Conservation (phyloP, 2,113 vertebrate species). For the Mobula birostris region DNA sequence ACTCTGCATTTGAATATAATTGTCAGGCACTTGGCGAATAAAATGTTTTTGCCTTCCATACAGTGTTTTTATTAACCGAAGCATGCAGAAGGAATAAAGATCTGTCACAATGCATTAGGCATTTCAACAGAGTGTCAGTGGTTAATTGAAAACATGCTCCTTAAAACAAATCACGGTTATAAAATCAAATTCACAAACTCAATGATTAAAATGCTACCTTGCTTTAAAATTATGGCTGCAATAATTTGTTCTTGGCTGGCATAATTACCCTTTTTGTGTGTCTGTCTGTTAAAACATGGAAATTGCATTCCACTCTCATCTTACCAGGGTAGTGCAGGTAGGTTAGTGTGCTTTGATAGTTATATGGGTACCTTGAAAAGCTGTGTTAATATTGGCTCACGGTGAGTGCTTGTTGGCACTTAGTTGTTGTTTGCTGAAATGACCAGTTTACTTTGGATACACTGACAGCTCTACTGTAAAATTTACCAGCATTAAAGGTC, state of each 20-base stretch:
- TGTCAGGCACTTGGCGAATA: constrained; percentile 64
- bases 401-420: constrained; percentile 56
- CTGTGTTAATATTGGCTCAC: constrained; percentile 67
- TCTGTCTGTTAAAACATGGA: constrained; percentile 60
- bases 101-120: constrained; percentile 72
- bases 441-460: constrained; percentile 83
- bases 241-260: constrained; percentile 52
- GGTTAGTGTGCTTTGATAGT: constrained; percentile 47
- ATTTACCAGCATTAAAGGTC: constrained; percentile 86
- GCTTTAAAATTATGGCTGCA: constrained; percentile 36
- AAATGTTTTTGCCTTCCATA: constrained; percentile 62
- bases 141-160: constrained; percentile 71
- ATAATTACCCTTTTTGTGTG: constrained; percentile 66
- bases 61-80: constrained; percentile 64
- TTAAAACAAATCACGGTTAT: constrained; percentile 56
- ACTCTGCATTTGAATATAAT: constrained; percentile 51
- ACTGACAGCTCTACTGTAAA: constrained; percentile 92
- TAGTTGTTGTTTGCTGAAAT: constrained; percentile 71
- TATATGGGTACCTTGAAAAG: constrained; percentile 57
- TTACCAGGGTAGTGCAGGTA: constrained; percentile 49
- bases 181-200: constrained; percentile 42
- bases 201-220: constrained; percentile 48
- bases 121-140: constrained; percentile 53
- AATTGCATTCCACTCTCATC: constrained; percentile 48
- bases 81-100: constrained; percentile 64